phyloP scores from a whole-genome alignment of 2,797 vertebrate species.

The Enteromius mattozi region DNA sequence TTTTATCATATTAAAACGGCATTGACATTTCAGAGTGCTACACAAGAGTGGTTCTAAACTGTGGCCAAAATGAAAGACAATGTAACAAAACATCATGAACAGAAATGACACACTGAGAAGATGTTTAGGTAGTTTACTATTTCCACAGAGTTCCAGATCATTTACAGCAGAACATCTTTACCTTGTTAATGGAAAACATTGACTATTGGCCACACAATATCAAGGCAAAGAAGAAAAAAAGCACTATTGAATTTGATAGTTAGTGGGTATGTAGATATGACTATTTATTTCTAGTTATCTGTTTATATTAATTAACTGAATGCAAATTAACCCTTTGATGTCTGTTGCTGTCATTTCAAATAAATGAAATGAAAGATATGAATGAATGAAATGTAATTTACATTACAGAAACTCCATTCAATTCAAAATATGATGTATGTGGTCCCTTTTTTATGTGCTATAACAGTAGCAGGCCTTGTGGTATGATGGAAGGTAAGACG shows the following conservation, averaged over 20 bases:
- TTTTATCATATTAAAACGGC: conserved; percentile 42
- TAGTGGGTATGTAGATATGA: conserved; percentile 27
- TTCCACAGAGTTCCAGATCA: background rate
- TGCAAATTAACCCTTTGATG: conserved; percentile 17
- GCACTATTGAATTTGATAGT: conserved; percentile 18
- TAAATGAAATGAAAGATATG: conserved; percentile 60
- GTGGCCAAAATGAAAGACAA: conserved; percentile 73
- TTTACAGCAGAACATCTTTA: background rate
- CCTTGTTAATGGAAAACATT: background rate
- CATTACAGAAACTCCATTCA: background rate
- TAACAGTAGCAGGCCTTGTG: conserved; percentile 60
- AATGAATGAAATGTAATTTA: conserved; percentile 32
- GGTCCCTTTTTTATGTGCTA: conserved; percentile 65
- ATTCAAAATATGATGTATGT: conserved; percentile 1
- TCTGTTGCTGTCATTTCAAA: conserved; percentile 52
- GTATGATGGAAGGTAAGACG: background rate
- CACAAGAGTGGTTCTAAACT: conserved; percentile 70
- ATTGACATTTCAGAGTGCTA: conserved; percentile 58
- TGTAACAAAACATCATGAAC: conserved; percentile 43
- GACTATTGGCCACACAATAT: conserved; percentile 31
- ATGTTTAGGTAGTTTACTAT: background rate
- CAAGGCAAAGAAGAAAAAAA: conserved; percentile 9
- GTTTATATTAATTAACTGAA: conserved; percentile 7
- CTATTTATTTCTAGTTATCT: conserved; percentile 64
- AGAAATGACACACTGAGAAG: conserved; percentile 17